phyloP scores from a whole-genome alignment of 2,113 vertebrate genomes.

The Hucho hucho region DNA sequence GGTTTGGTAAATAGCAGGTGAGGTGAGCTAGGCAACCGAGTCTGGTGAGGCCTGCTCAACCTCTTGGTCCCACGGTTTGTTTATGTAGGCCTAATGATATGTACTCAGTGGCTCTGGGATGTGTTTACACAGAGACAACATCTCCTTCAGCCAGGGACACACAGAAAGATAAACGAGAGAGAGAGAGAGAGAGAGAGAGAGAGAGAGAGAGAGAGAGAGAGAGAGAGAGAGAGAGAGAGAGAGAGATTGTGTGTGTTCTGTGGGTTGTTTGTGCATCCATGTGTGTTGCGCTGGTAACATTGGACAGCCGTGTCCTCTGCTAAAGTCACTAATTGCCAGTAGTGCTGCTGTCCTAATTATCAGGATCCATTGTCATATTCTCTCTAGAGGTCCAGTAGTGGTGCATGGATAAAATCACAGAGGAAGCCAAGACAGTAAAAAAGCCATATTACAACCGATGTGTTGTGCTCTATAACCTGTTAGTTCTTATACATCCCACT shows the following conservation, averaged over 20 bases:
- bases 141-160: slow-evolving; percentile 13
- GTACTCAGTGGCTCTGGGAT: slow-evolving; percentile 10
- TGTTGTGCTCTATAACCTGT: no score
- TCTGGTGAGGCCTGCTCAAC: slow-evolving; percentile 40
- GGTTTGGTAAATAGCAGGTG: slow-evolving; percentile 51
- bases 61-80: slow-evolving; percentile 37
- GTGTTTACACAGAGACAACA: slow-evolving; percentile 45
- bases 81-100: slow-evolving; percentile 44
- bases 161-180: neutral
- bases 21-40: slow-evolving; percentile 17
- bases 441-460: no score
- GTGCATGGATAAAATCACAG: no score
- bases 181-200: neutral
- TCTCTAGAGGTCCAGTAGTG: slow-evolving; percentile 9
- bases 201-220: neutral
- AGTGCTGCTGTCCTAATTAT: slow-evolving; percentile 28
- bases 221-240: neutral
- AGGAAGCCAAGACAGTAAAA: no score
- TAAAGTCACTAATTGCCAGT: slow-evolving; percentile 23
- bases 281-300: neutral
- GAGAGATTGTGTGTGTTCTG: no score
- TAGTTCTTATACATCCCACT: no score
- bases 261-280: neutral
- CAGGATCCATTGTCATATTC: slow-evolving; percentile 15
- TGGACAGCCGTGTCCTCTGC: slow-evolving; percentile 5